These are phyloP conservation scores for Ploceus nigricollis DNA, from an alignment of 2,113 vertebrate species.

Conservation along the genomic window DNA sequence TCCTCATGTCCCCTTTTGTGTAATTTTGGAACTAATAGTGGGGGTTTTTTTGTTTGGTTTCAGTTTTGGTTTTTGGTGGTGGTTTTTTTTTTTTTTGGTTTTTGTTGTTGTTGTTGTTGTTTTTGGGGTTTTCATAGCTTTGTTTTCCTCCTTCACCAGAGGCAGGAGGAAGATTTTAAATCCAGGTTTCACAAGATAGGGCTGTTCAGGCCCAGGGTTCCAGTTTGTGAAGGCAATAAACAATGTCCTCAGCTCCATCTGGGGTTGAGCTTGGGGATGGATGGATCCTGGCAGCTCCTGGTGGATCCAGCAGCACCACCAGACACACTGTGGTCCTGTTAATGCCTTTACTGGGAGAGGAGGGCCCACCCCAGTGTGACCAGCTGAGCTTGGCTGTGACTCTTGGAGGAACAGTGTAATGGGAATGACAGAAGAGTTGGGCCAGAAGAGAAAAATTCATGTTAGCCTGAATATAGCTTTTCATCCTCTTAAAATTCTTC, in stretches of 20 bases:
- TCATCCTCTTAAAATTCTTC: slow-evolving; percentile 37
- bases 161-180: neutral
- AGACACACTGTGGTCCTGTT: neutral
- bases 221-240: neutral
- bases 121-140: too few species aligned
- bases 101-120: neutral
- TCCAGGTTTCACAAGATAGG: neutral
- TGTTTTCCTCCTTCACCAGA: too few species aligned
- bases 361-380: neutral
- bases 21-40: neutral
- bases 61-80: neutral
- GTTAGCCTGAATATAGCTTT: neutral
- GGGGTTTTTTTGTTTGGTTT: neutral
- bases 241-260: neutral
- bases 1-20: neutral
- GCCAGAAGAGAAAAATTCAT: neutral
- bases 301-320: neutral
- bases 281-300: neutral
- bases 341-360: neutral
- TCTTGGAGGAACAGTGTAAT: neutral
- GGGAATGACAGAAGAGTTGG: neutral
- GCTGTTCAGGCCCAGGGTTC: neutral
- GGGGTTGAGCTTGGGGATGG: neutral
- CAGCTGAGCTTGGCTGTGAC: neutral
- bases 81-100: neutral